phyloP scores from a whole-genome alignment of 2,888 invertebrate species.

The Hemistola chrysoprasaria region DNA sequence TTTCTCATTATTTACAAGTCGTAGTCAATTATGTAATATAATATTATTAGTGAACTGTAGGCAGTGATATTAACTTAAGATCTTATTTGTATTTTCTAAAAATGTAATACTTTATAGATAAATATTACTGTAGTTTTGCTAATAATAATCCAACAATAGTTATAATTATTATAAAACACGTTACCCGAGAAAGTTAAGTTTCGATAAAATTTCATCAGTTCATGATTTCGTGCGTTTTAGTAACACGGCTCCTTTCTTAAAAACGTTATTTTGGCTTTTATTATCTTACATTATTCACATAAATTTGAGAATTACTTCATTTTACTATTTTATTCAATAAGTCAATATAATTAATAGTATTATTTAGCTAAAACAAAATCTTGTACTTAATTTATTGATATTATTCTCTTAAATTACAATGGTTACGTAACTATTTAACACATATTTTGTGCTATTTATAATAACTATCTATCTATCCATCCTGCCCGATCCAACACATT shows the following conservation, averaged over 20 bases:
- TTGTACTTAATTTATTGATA: constrained; percentile 23
- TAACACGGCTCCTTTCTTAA: constrained; percentile 1
- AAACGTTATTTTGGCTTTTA: constrained; percentile 15
- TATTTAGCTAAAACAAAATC: constrained; percentile 9
- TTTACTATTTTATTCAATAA: not conserved
- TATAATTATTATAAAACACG: too few relatives aligned
- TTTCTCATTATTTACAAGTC: constrained; percentile 17
- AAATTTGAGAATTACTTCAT: too few relatives aligned
- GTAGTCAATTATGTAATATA: not conserved
- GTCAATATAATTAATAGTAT: constrained; percentile 7
- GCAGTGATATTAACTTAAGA: constrained; percentile 42
- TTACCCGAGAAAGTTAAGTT: too few relatives aligned
- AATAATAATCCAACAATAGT: too few relatives aligned
- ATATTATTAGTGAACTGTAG: constrained; percentile 18
- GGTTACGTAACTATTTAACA: not conserved
- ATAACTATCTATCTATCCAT: too few relatives aligned
- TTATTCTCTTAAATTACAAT: not conserved
- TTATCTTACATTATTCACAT: not conserved
- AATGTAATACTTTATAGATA: not conserved
- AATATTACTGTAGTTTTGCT: too few relatives aligned
- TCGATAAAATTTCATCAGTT: not conserved
- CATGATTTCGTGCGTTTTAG: not conserved
- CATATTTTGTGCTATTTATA: not conserved
- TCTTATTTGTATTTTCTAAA: constrained; percentile 16
- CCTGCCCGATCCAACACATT: too few relatives aligned